Base-by-base conservation (phyloP, 2,797 vertebrate genomes). In the Pempheris klunzingeri region DNA sequence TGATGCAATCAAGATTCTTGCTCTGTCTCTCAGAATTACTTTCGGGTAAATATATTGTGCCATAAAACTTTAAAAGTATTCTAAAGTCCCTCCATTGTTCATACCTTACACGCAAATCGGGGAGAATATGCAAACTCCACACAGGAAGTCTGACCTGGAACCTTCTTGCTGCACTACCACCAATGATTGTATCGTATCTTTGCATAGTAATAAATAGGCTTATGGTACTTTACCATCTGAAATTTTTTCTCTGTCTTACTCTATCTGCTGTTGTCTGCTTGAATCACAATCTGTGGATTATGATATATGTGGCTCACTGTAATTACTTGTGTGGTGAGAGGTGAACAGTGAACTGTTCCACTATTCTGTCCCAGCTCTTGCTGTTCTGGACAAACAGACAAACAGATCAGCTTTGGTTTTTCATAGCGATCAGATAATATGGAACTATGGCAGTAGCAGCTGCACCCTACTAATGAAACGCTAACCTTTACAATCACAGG, bases 331-430 rank as follows among this genome's bases (percentile, higher is more conserved):
- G 61, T 28, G 5, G 4, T 11, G 22, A 52, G 11, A n/a, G 38
- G 39, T 61, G 18, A 44, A 43, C 38, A 20, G 3, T 46, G 34
- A 66, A 32, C 30, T 47, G 32, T 65, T 55, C 38, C 30, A 5
- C n/a, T 41, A 30, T 47, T 65, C 69, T 62, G 30, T 77, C 66
- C n/a, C 49, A 32, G 18, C 39, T 70, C 28, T 20, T 41, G 32
- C 69, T 82, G 54, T 77, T 74, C 65, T 15, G 34, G 55, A 78
- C 69, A 80, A 73, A 79, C 39, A 80, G 55, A 78, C 69, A 80
- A 73, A 79, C 39, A 80, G 38, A 71, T 78, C 60, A 20, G 13
- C 28, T 68, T 71, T 72, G 17, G 39, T 41, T 63, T n/a, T 73
- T 63, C 44, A 2, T 39, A 63, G 72, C 14, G 7, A 69, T 77